Evolutionary conservation across 2,888 invertebrate genomes (phyloP).

Genomic region (Automeris io): DNA sequence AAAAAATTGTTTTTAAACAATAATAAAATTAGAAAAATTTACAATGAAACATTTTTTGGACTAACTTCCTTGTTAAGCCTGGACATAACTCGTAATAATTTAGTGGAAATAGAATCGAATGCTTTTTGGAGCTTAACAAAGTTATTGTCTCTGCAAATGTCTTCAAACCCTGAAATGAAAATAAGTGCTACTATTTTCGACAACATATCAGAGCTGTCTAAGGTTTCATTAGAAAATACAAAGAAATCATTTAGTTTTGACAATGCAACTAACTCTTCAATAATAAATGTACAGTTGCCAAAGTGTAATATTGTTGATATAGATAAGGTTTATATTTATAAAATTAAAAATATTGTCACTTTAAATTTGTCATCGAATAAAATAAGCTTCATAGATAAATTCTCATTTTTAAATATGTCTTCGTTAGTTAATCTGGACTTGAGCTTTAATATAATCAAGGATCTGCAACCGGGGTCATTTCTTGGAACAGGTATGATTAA

Average conservation of each 20-base stretch:
- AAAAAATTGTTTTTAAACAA: constrained; percentile 10
- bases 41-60: constrained; percentile 8
- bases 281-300: constrained; percentile 7
- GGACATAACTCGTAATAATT: constrained; percentile 11
- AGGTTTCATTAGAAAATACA: constrained; percentile 5
- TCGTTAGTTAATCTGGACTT: constrained; percentile 10
- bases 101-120: constrained; percentile 6
- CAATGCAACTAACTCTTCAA: constrained; percentile 1
- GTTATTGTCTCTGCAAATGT: constrained; percentile 8
- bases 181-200: constrained; percentile 8
- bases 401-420: constrained; percentile 12
- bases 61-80: constrained; percentile 5
- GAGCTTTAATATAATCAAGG: constrained; percentile 11
- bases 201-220: constrained; percentile 9
- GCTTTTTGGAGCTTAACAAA: constrained; percentile 7
- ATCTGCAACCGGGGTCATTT: constrained; percentile 15
- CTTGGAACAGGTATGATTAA: constrained; percentile 6
- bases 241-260: constrained; percentile 9
- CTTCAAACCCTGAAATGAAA: constrained; percentile 8
- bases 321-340: constrained; percentile 7
- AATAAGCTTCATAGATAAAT: constrained; percentile 11
- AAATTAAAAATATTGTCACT: constrained; percentile 2
- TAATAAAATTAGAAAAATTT: constrained; percentile 11
- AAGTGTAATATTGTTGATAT: constrained; percentile 9
- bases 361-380: constrained; percentile 12